Base-by-base conservation (phyloP, 2,113 vertebrate species). In the Acinonyx jubatus region DNA sequence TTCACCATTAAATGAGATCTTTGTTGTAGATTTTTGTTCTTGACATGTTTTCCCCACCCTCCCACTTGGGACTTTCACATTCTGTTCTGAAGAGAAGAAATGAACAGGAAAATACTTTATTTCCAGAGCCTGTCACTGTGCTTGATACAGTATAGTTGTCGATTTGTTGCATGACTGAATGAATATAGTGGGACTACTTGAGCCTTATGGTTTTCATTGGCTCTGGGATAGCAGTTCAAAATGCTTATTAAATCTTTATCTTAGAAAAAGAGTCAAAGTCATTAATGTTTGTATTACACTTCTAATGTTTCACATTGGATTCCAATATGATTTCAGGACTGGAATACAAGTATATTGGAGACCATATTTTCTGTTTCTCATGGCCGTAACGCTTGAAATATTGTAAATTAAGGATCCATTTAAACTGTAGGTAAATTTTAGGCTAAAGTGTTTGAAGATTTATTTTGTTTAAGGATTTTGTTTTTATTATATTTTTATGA, bases 371-470 rank as follows among this genome's bases (percentile, higher is more conserved):
- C 78, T 92, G 3, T 93, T 97, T 95, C 23, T 96, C 3, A 18
- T 88, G 66, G 41, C 19, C 38, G 19, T 61, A 94, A 76, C 71
- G 41, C 48, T 92, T 83, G 7, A 29, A 57, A 8, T 92, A 80
- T 79, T 82, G 0, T 93, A 79, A 96, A 87, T 65, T 92, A 69
- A 89, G 66, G 82, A 89, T 79, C 11, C 25, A 1, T 55, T 91
- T 89, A 90, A 93, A 73, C 27, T 91, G 21, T 91, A 41, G 65
- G 16, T 94, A 50, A 96, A 74, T 95, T 95, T 95, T 80, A 92
- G 76, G 52, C 29, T 76, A 50, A 94, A 21, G 68, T 87, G 94
- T 68, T 19, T 86, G 55, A 95, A 83, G 66, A 87, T 92, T 66
- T 94, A 63, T 86, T 96, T 23, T 95, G 25, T 69, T 86, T 65